Percentiles rank a stretch among this genome's conserved stretches.
phyloP scores from a whole-genome alignment of 2,113 vertebrate species.

The Baryphthengus martii region DNA sequence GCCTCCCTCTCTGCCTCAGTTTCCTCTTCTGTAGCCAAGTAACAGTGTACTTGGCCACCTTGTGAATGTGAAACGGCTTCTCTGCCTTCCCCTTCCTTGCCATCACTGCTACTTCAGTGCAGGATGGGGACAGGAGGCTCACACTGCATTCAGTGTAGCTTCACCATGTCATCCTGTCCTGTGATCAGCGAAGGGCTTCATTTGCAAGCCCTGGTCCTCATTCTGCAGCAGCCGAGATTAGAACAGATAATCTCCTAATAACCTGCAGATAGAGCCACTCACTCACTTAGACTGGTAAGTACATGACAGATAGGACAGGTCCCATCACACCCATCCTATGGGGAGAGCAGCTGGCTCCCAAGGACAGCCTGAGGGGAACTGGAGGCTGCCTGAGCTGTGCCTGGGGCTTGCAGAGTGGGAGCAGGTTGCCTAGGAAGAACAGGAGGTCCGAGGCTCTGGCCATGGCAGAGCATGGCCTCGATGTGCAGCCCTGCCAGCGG shows the following conservation, averaged over 20 bases:
- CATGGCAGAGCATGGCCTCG: rapidly evolving
- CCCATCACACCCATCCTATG: not conserved
- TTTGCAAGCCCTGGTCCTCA: not conserved
- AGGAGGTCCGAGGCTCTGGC: not conserved
- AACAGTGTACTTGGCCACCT: not conserved
- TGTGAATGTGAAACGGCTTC: not conserved
- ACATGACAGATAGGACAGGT: not conserved
- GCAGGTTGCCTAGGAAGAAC: not conserved
- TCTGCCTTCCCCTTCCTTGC: not conserved
- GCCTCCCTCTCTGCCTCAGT: not conserved
- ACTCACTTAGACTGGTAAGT: not conserved
- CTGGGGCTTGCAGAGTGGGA: not conserved
- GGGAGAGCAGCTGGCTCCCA: not conserved
- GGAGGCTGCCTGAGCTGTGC: not conserved
- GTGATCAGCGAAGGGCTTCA: not conserved
- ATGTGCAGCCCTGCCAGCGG: rapidly evolving
- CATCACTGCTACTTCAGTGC: too few relatives aligned
- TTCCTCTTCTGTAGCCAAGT: not conserved
- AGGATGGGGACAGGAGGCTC: not conserved
- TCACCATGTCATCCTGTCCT: not conserved
- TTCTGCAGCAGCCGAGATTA: not conserved
- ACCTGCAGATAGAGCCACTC: not conserved
- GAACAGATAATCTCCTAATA: not conserved
- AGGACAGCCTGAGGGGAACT: not conserved
- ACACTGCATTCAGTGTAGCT: not conserved